Base-by-base conservation (phyloP, 2,113 vertebrate species). In the Procavia capensis region DNA sequence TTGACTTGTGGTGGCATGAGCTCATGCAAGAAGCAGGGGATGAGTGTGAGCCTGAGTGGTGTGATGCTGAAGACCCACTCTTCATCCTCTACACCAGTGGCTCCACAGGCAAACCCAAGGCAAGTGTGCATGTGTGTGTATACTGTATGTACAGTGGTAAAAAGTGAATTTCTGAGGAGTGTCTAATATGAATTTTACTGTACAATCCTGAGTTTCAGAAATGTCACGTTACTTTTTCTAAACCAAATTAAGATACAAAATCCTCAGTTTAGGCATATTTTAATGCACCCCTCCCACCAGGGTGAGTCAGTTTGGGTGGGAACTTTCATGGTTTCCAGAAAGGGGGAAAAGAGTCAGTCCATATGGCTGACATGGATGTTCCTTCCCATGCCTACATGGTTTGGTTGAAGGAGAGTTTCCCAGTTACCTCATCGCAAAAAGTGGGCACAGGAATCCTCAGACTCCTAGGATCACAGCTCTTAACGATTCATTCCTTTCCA, bases 11-110 rank as follows among this genome's bases (percentile, higher is more conserved):
- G 98, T 99, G 99, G 99, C 99, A 99, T 25, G 97, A 99, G n/a
- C 98, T 99, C 96, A 93, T 99, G 80, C 91, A 97, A 3, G 97
- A 98, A 5, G 99, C 98, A 36, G 99, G 98, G 5, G 98, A 98
- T 0, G 98, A 99, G 97, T 99, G 99, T 57, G 99, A 99, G 64
- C 99, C 99, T 0, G 99, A 99, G 97, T 99, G 99, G 99, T 99
- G 99, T 10, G 98, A 99, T 0, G 98, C 99, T 0, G 99, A 99
- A 97, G 99, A 99, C 79, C 99, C 99, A 1, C 99, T 99, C 64
- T 99, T 99, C 97, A 99, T 99, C 96, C 99, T 99, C 74, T 99
- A 99, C 95, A 99, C 99, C 0, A 99, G 99, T 3, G 99, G 99
- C 90, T 99, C 99, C 3, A 99, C 99, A 0, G 99, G 99, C 31